Percentiles rank a stretch among this genome's conserved stretches.
These are phyloP conservation scores for Thereva nobilitata DNA, from an alignment of 2,888 invertebrate genomes.

Conservation along the genomic window DNA sequence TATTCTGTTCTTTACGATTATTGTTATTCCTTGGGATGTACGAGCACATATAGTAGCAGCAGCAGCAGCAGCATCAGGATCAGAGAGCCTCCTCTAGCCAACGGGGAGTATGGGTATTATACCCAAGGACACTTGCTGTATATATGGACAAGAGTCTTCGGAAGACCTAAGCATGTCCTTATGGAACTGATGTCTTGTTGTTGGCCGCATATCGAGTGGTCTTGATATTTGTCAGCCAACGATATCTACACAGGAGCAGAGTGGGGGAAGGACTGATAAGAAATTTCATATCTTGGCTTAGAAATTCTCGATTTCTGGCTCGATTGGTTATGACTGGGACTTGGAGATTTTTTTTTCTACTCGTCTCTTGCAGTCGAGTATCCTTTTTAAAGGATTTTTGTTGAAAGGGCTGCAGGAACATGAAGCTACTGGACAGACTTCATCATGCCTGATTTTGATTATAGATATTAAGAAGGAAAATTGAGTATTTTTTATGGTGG, in stretches of 20 bases:
- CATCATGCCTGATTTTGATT: too few relatives aligned
- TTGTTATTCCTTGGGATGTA: conserved; percentile 32
- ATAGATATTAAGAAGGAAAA: too few relatives aligned
- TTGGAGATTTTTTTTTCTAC: too few relatives aligned
- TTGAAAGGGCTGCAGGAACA: too few relatives aligned
- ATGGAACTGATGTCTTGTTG: conserved; percentile 16
- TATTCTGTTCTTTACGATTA: conserved; percentile 36
- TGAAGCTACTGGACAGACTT: too few relatives aligned
- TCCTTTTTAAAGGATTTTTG: too few relatives aligned
- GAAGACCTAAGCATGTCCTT: conserved; percentile 2
- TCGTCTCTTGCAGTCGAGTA: too few relatives aligned
- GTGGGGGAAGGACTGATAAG: conserved; percentile 18
- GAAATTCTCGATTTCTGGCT: not conserved
- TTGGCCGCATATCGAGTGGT: conserved; percentile 30
- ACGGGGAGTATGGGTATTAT: not conserved
- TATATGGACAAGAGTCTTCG: not conserved
- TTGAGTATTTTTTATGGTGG: too few relatives aligned
- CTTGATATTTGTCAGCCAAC: conserved; percentile 27
- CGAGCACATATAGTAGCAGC: conserved; percentile 10
- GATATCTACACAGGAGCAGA: conserved; percentile 16
- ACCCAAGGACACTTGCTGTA: not conserved
- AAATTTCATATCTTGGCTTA: conserved; percentile 26
- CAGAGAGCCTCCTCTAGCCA: not conserved
- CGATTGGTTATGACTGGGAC: too few relatives aligned
- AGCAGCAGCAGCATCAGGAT: not conserved